Evolutionary conservation across 37 sponge, comb jelly and placozoan genomes (phyloP).

Genomic region (Haliclona indistincta): DNA sequence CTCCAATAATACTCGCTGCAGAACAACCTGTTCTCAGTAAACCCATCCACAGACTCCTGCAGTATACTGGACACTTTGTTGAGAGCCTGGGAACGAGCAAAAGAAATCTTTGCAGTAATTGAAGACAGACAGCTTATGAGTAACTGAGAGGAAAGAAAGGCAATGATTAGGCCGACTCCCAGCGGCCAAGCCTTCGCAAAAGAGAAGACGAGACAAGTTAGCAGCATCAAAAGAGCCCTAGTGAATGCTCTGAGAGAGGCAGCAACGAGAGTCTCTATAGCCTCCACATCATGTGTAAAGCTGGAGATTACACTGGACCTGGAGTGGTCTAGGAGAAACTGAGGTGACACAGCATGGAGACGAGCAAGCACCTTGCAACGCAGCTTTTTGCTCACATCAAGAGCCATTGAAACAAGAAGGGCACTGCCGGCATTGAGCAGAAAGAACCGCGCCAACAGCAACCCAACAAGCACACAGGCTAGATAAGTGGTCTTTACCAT

Average conservation of each 20-base stretch:
- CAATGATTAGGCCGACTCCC: constrained; percentile 14
- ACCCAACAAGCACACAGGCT: constrained; percentile 23
- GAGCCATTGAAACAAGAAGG: constrained; percentile 20
- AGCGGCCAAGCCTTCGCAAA: constrained; percentile 36
- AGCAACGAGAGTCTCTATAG: constrained; percentile 38
- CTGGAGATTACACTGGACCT: not conserved
- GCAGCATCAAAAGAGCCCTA: constrained; percentile 11
- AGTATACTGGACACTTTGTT: constrained; percentile 17
- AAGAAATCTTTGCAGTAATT: constrained; percentile 6
- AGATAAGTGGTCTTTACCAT: not conserved
- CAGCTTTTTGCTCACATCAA: constrained; percentile 17
- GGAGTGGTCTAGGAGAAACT: constrained; percentile 14
- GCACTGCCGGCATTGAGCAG: not conserved
- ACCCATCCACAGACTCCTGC: constrained; percentile 50
- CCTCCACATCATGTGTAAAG: constrained; percentile 42
- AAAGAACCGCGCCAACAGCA: constrained; percentile 24
- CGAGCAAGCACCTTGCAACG: constrained; percentile 28
- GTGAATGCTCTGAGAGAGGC: constrained; percentile 12
- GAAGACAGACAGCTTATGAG: not conserved
- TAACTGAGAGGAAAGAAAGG: constrained; percentile 14
- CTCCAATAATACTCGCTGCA: constrained; percentile 24
- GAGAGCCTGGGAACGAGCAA: constrained; percentile 31
- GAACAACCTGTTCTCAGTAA: constrained; percentile 36
- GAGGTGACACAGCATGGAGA: constrained; percentile 15
- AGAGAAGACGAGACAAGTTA: constrained; percentile 13